These are phyloP conservation scores for Meteorus sp. DNA, from an alignment of 1,140 invertebrate species.

Conservation along the genomic window DNA sequence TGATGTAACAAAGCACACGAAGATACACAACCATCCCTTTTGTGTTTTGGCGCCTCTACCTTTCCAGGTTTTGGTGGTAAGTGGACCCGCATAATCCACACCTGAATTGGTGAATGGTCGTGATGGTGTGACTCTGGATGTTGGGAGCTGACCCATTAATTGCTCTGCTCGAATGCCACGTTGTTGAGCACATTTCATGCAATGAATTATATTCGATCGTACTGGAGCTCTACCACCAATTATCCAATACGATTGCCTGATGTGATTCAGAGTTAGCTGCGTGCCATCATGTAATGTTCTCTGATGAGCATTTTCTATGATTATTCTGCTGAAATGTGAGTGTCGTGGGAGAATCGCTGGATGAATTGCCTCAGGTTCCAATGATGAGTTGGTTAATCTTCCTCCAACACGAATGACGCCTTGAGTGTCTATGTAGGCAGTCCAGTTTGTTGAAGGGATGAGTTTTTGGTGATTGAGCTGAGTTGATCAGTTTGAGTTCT, in stretches of 20 bases:
- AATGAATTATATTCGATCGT: constrained; percentile 1
- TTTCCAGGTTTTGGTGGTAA: constrained; percentile 33
- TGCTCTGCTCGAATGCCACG: constrained; percentile 7
- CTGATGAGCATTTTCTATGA: constrained; percentile 38
- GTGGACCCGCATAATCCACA: constrained; percentile 44
- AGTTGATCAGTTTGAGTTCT: not conserved
- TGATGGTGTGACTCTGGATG: constrained; percentile 8
- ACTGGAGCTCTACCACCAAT: constrained; percentile 21
- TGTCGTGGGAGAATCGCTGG: constrained; percentile 28
- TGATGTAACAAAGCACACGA: constrained; percentile 34
- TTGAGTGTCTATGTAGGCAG: constrained; percentile 4
- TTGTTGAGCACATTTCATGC: not conserved
- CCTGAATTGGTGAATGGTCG: constrained; percentile 37
- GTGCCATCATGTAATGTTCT: constrained; percentile 38
- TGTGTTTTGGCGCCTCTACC: constrained; percentile 25
- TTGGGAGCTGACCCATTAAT: constrained; percentile 26
- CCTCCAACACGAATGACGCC: not conserved
- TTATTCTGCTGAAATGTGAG: constrained; percentile 13
- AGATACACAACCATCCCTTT: constrained; percentile 37
- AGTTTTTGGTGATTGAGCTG: not conserved
- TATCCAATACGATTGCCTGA: constrained; percentile 41
- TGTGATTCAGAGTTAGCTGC: constrained; percentile 29
- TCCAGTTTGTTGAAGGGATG: not conserved
- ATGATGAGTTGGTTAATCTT: not conserved
- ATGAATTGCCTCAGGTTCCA: constrained; percentile 21